Conservation (phyloP, 2,888 invertebrate genomes). For the Pseudoips prasinana region DNA sequence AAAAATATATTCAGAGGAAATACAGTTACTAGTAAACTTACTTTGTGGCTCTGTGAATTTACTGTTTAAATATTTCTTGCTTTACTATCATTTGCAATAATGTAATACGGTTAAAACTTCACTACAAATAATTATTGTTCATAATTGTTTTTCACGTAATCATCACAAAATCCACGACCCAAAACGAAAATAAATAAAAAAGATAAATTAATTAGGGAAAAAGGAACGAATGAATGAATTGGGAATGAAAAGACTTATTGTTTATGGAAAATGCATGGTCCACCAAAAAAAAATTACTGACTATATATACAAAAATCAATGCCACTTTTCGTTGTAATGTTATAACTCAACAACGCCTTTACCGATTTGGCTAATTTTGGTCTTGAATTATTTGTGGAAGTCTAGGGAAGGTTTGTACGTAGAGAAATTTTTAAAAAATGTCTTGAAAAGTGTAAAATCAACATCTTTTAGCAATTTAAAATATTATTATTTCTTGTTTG, state of each 20-base stretch:
- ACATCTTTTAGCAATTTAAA: no score
- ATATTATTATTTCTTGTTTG: no score
- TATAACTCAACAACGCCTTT: no score
- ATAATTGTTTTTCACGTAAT: constrained; percentile 1
- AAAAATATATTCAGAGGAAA: constrained; percentile 28
- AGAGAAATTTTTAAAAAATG: no score
- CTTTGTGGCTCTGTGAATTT: constrained; percentile 10
- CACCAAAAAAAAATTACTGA: background rate
- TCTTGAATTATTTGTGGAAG: no score
- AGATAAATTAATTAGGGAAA: constrained; percentile 2
- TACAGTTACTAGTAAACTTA: constrained; percentile 28
- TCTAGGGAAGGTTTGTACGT: no score
- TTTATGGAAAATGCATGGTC: background rate
- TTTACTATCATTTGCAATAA: constrained; percentile 4
- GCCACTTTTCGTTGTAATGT: no score
- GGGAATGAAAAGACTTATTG: background rate
- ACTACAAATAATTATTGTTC: constrained; percentile 4
- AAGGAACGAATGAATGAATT: background rate
- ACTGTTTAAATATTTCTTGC: constrained; percentile 9
- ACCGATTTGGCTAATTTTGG: no score
- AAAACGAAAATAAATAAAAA: constrained; percentile 23
- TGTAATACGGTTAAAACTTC: background rate
- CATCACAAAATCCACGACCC: constrained; percentile 7
- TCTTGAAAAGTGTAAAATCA: no score
- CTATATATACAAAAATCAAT: no score